A percentile compares a stretch with the other conserved stretches of the same genome.
Evolutionary conservation across 2,113 vertebrate species (phyloP).

Genomic region (Phylloscopus trochilus): DNA sequence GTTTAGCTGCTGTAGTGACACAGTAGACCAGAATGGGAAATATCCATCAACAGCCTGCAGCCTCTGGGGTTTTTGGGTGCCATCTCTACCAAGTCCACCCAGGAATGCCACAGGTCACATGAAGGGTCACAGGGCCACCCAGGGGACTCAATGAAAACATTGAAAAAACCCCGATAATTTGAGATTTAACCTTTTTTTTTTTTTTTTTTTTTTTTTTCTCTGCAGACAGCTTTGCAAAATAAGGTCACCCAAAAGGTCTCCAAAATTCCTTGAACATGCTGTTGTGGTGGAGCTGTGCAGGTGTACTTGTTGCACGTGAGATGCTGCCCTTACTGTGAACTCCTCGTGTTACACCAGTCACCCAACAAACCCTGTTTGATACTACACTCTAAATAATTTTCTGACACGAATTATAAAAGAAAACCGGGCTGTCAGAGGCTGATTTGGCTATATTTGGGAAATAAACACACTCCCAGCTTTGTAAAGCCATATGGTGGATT

Average conservation of each 20-base stretch:
- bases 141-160: rapidly evolving
- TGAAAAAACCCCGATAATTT: not conserved
- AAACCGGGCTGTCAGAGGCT: conserved; percentile 29
- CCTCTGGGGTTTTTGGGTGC: not conserved
- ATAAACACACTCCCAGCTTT: conserved; percentile 49
- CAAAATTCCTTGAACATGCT: not conserved
- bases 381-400: conserved; percentile 6
- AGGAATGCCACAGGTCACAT: not conserved
- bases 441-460: conserved; percentile 49
- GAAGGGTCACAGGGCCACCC: not conserved
- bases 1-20: not conserved
- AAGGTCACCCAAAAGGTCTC: not conserved
- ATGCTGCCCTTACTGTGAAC: not conserved
- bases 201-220: not conserved
- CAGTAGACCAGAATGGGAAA: not conserved
- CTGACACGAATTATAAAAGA: conserved; percentile 47
- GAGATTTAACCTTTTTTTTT: not conserved
- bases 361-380: not conserved
- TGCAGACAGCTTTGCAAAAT: not conserved
- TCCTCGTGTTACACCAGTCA: not conserved
- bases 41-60: rapidly evolving
- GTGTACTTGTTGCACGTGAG: not conserved
- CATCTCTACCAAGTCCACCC: not conserved
- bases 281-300: not conserved
- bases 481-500: conserved; percentile 60